Percentiles rank a stretch among this genome's conserved stretches.
These are phyloP conservation scores for Recurvirostra avosetta DNA, from an alignment of 2,113 vertebrate species.

Conservation along the genomic window DNA sequence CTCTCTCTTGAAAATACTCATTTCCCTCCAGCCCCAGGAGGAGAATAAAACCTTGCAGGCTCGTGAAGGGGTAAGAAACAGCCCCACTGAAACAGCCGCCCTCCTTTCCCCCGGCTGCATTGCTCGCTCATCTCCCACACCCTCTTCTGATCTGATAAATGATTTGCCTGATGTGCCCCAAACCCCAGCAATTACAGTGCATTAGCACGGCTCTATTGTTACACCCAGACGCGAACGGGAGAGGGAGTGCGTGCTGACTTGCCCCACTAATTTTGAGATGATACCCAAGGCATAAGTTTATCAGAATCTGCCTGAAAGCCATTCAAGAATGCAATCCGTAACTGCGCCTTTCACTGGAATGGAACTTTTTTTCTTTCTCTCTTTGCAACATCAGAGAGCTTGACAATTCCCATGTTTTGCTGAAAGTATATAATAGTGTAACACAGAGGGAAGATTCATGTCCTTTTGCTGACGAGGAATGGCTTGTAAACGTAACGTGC, in stretches of 20 bases:
- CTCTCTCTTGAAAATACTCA: background rate
- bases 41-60: background rate
- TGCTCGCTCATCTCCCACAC: fast-evolving
- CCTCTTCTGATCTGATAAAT: background rate
- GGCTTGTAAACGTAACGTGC: background rate
- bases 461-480: background rate
- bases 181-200: background rate
- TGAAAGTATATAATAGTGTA: background rate
- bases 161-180: background rate
- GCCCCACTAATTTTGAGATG: background rate
- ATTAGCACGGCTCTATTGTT: fast-evolving
- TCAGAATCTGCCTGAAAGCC: background rate
- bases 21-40: background rate
- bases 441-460: background rate
- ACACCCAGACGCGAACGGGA: fast-evolving
- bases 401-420: background rate
- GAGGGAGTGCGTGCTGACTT: background rate
- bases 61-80: background rate
- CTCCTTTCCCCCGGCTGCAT: background rate
- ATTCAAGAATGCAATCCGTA: background rate
- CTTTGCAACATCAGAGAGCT: fast-evolving
- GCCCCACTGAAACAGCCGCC: fast-evolving
- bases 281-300: fast-evolving
- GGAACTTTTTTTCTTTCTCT: background rate
- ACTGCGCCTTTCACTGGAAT: background rate